Base-by-base conservation (phyloP, 37 sponge, comb jelly and placozoan genomes). In the Halichondria panicea region DNA sequence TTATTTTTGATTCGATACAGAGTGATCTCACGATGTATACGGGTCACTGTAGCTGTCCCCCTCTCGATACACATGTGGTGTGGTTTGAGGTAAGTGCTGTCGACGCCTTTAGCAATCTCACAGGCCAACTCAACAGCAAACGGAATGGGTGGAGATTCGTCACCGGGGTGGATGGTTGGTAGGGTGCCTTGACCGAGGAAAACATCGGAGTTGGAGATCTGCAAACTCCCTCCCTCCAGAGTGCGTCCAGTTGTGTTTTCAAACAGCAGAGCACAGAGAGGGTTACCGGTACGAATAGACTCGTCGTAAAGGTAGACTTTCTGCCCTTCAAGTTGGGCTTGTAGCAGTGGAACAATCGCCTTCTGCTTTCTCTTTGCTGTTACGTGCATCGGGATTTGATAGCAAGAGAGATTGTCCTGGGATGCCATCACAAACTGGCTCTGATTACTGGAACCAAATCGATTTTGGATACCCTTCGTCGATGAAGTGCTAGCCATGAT, bases 321-420 rank as follows among this genome's bases (percentile, higher is more conserved):
- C 65, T 93, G 90, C 27, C 91, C 91, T 59, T 83, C 75, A 8
- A 94, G 74, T 50, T 87, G 66, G 18, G 82, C 71, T 33, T 87
- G 84, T 56, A 94, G 81, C 48, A 94, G 75, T 0, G 95, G 91
- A 21, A 94, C 95, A 39, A 94, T 84, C 55, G 95, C 95, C 44
- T 90, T 87, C 70, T 94, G 95, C 75, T 94, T 94, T 27, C 95
- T 62, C 71, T 94, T 81, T n/a, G 91, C 95, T 7, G 88, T 94
- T 28, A 94, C 95, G 18, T 52, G 55, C 32, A 76, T 76, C n/a
- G 56, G 54, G 46, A 94, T 94, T 28, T 72, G 91, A 34, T 94
- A 94, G 77, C 70, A 94, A 22, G 95, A 94, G 34, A 94, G 86
- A 58, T 87, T 84, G 71, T 91, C 85, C 66, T 87, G 82, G 11